Conservation (phyloP, 2,888 invertebrate species). For the Empis livida region DNA sequence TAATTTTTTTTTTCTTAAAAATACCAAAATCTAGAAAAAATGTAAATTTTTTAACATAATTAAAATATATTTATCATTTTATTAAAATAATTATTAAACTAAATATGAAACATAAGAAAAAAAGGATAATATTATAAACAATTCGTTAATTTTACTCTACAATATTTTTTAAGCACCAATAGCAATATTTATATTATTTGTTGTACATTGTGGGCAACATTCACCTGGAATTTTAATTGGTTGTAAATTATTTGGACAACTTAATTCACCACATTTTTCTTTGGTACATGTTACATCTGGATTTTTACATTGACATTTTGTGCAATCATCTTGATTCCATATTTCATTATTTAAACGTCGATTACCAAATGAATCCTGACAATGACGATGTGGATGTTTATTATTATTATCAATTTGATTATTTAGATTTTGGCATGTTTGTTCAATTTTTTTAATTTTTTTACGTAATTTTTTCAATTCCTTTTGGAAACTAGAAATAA, state of each 20-base stretch:
- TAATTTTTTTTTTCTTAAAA: too few species aligned
- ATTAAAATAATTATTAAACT: too few species aligned
- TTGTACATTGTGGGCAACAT: constrained; percentile 36
- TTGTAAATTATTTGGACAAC: constrained; percentile 27
- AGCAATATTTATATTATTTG: not conserved
- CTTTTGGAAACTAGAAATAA: constrained; percentile 39
- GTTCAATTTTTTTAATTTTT: constrained; percentile 36
- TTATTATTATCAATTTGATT: constrained; percentile 3
- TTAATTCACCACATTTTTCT: constrained; percentile 32
- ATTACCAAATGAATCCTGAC: constrained; percentile 21
- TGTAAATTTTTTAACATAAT: too few species aligned
- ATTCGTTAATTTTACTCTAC: too few species aligned
- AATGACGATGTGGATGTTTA: constrained; percentile 15
- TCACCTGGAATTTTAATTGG: constrained; percentile 31
- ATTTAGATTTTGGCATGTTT: constrained; percentile 19
- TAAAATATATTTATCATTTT: too few species aligned
- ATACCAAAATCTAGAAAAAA: too few species aligned
- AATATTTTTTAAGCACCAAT: not conserved
- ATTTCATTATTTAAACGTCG: constrained; percentile 36
- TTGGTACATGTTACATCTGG: constrained; percentile 37
- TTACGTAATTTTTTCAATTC: constrained; percentile 40
- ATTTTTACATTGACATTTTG: constrained; percentile 38
- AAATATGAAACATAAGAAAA: too few species aligned
- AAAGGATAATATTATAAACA: too few species aligned
- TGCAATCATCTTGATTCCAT: constrained; percentile 39